These are phyloP conservation scores for Temnothorax longispinosus DNA, from an alignment of 1,140 invertebrate genomes.

Conservation along the genomic window DNA sequence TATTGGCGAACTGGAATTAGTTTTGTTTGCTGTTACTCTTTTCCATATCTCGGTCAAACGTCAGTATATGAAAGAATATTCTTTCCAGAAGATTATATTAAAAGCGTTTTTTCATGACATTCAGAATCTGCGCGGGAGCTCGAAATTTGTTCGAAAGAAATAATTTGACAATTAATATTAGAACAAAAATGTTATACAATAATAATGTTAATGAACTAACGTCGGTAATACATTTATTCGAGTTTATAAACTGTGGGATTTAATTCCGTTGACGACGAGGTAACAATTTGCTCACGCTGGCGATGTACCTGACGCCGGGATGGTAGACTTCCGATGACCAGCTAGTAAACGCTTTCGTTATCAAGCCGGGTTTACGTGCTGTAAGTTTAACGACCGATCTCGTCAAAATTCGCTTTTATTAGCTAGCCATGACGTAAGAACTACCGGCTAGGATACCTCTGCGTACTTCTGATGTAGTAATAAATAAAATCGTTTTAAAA, in stretches of 20 bases:
- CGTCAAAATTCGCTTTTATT: conserved; percentile 54
- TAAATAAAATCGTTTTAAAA: background rate
- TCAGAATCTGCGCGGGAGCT: background rate
- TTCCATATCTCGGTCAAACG: background rate
- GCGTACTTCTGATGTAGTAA: background rate
- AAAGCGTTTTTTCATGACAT: background rate
- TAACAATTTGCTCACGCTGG: conserved; percentile 70
- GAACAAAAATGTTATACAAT: background rate
- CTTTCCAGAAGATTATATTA: background rate
- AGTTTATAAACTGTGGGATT: conserved; percentile 31
- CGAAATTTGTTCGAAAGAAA: background rate
- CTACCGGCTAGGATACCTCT: background rate
- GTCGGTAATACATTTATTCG: background rate
- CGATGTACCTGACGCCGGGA: conserved; percentile 66
- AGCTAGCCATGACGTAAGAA: background rate
- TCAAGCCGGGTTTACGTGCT: conserved; percentile 66
- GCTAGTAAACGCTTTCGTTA: conserved; percentile 70
- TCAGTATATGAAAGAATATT: background rate
- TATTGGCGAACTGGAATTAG: conserved; percentile 62
- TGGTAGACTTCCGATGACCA: conserved; percentile 68
- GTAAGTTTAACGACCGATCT: conserved; percentile 66
- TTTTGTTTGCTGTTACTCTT: conserved; percentile 21
- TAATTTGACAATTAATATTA: conserved; percentile 6
- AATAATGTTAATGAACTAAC: background rate
- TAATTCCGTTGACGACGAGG: conserved; percentile 64